Percentiles rank a stretch among this genome's conserved stretches.
Evolutionary conservation across 2,797 vertebrate species (phyloP).

Genomic region (Poeciliopsis paucimaculata): DNA sequence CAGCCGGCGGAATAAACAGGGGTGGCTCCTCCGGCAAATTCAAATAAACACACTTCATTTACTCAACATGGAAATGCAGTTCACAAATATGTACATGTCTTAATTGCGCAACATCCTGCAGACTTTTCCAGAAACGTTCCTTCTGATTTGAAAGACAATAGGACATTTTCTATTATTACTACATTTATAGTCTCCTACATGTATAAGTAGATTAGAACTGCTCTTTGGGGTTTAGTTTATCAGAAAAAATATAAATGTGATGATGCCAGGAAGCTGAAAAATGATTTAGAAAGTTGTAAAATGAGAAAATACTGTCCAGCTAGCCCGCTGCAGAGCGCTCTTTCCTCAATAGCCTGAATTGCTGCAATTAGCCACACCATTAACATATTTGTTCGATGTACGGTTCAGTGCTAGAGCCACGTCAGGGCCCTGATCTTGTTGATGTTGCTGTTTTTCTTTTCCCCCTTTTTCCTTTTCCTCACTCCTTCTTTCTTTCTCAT

Average conservation of each 20-base stretch:
- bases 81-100: slow-evolving; percentile 47
- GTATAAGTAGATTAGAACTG: not conserved
- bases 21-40: slow-evolving; percentile 53
- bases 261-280: slow-evolving; percentile 33
- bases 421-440: slow-evolving; percentile 60
- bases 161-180: not conserved
- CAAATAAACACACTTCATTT: slow-evolving; percentile 73
- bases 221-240: slow-evolving; percentile 7
- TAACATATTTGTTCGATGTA: slow-evolving; percentile 65
- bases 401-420: slow-evolving; percentile 61
- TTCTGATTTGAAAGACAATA: not conserved
- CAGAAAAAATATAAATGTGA: slow-evolving; percentile 43
- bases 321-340: slow-evolving; percentile 25
- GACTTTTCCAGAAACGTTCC: not conserved
- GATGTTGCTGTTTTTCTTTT: slow-evolving; percentile 50
- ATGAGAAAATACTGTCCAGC: slow-evolving; percentile 50
- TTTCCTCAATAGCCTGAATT: slow-evolving; percentile 58
- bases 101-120: slow-evolving; percentile 48
- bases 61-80: slow-evolving; percentile 56
- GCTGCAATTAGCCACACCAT: slow-evolving; percentile 58
- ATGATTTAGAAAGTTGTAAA: slow-evolving; percentile 30
- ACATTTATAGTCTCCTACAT: not conserved
- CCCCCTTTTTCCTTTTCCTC: slow-evolving; percentile 27
- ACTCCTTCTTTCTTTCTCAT: slow-evolving; percentile 39
- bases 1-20: slow-evolving; percentile 75